Evolutionary conservation across 2,797 vertebrate genomes (phyloP), one percentile per base, ranked within the genome.

Genomic region (Podarcis lilfordi): DNA sequence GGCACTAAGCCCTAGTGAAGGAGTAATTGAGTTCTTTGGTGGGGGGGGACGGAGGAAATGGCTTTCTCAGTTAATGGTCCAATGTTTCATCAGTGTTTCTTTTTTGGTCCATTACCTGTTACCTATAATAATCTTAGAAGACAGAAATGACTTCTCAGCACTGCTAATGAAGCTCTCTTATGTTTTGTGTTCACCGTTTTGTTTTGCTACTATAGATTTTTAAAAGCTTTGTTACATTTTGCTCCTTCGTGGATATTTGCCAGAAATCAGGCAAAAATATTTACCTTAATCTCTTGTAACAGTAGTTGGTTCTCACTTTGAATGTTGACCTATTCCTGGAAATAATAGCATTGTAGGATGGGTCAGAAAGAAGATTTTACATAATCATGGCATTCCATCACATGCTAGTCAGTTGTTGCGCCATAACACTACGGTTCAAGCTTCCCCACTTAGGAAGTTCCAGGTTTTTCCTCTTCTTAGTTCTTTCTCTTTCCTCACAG

Each of bases 51-150:
- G 50, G 50, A 50, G 64, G 55, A 74, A 82, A 35, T 80, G 81
- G 61, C 76, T 86, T 90, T 94, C 71, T 88, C 45, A 43, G 8
- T 85, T 69, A 88, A 45, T 72, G 89, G 81, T 61, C 80, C 87
- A 11, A 3, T 3, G 74, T 35, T 74, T 85, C 82, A 75, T 29
- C 77, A 61, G 2, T 86, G 77, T 86, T 80, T 86, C 8, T 81
- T 13, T 77, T 82, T 82, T 78, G 45, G 68, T 89, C 91, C 78
- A 90, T 94, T 89, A 85, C 85, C 11, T 91, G 27, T 25, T 84
- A 25, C 43, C 71, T 45, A 8, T 0, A 0, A 35, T 89, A 15
- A 66, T 71, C 69, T 87, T 10, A 13, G 37, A 59, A 23, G 59
- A 55, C 80, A 88, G 27, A 1, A 68, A 66, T 17, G 8, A 3